Conservation (phyloP, 2,888 invertebrate genomes). For the Unio delphinus region DNA sequence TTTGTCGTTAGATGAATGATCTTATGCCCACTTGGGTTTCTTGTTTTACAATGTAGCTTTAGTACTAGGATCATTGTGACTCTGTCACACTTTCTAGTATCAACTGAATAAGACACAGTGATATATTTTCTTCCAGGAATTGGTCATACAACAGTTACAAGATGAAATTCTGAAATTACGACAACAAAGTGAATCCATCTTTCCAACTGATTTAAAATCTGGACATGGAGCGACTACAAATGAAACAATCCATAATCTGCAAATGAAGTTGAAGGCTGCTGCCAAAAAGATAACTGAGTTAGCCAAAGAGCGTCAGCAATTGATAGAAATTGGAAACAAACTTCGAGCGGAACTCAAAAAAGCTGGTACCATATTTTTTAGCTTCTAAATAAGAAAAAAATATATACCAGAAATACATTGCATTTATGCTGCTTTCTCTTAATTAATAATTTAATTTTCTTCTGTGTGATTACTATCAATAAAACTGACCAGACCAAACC, state of each 20-base stretch:
- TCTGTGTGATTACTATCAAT: too few relatives aligned
- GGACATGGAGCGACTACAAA: slow-evolving; percentile 24
- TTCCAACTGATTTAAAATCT: slow-evolving; percentile 11
- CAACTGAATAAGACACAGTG: neutral
- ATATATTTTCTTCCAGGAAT: slow-evolving; percentile 50
- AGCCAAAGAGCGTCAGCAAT: slow-evolving; percentile 66
- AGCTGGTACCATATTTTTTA: slow-evolving; percentile 23
- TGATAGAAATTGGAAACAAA: slow-evolving; percentile 68
- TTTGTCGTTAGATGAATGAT: too few relatives aligned
- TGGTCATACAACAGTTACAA: slow-evolving; percentile 69
- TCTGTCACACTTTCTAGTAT: too few relatives aligned
- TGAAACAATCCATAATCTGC: slow-evolving; percentile 41
- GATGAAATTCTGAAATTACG: slow-evolving; percentile 62
- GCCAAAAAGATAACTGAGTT: slow-evolving; percentile 65
- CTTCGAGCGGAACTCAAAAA: slow-evolving; percentile 64
- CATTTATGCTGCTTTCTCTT: too few relatives aligned
- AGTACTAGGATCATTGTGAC: too few relatives aligned
- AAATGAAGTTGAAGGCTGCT: slow-evolving; percentile 60
- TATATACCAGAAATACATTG: too few relatives aligned
- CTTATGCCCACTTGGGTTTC: too few relatives aligned
- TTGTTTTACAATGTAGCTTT: too few relatives aligned
- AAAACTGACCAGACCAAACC: too few relatives aligned
- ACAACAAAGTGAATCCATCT: slow-evolving; percentile 32
- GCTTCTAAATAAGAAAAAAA: too few relatives aligned
- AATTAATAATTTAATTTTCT: too few relatives aligned